Conservation (phyloP, 2,797 vertebrate genomes). For the Tenualosa thibaudeaui region DNA sequence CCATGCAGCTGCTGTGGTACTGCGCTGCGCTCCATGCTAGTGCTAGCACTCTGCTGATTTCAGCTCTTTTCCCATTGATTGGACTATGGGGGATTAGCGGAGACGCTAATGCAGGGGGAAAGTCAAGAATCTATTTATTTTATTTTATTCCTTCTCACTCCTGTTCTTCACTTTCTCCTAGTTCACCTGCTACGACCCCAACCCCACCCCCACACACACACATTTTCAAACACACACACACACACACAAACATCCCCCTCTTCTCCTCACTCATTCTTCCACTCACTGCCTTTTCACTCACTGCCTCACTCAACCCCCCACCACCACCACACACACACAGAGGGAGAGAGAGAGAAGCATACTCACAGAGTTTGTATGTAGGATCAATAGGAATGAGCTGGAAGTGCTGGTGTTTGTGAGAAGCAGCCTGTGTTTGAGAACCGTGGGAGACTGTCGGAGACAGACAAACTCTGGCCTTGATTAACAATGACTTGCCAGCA, state of each 20-base stretch:
- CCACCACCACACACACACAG: background rate
- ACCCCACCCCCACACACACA: background rate
- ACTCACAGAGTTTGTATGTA: background rate
- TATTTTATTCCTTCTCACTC: slow-evolving; percentile 29
- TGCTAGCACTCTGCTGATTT: slow-evolving; percentile 75
- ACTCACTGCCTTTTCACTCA: too few relatives aligned
- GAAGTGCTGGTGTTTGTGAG: background rate
- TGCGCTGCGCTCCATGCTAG: slow-evolving; percentile 58
- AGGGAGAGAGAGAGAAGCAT: background rate
- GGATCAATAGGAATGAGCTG: background rate
- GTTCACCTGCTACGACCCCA: background rate
- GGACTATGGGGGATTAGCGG: slow-evolving; percentile 72
- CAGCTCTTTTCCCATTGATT: slow-evolving; percentile 75
- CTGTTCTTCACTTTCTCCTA: background rate
- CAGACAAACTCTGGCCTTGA: background rate
- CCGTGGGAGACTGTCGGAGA: slow-evolving; percentile 6
- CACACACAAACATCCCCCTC: background rate
- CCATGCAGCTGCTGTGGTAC: slow-evolving; percentile 54
- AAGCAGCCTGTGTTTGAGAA: slow-evolving; percentile 7
- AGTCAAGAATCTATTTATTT: background rate
- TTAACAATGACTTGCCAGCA: background rate
- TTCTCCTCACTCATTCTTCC: background rate
- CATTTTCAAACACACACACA: slow-evolving; percentile 11
- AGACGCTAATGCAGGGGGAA: slow-evolving; percentile 65
- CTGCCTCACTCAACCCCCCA: background rate